Percentiles rank a stretch among this genome's conserved stretches.
Evolutionary conservation across 2,113 vertebrate genomes (phyloP).

Genomic region (Sylvilagus bachmani): DNA sequence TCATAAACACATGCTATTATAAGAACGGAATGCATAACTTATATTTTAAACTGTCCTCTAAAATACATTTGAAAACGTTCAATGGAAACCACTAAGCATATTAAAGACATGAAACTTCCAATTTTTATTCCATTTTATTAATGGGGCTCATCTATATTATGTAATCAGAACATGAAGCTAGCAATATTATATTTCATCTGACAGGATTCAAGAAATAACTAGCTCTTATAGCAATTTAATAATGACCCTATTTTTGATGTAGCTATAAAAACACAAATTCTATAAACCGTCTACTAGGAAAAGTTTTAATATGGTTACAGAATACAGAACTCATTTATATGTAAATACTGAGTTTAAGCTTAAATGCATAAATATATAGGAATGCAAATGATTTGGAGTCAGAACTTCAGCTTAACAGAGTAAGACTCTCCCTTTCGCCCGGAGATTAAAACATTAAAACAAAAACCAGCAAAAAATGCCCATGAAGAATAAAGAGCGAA

Average conservation of each 20-base stretch:
- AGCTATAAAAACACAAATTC: constrained; percentile 21
- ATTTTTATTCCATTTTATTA: constrained; percentile 42
- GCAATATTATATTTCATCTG: constrained; percentile 46
- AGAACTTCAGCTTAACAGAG: constrained; percentile 56
- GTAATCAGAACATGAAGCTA: background rate
- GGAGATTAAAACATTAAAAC: constrained; percentile 12
- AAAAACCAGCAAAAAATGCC: constrained; percentile 49
- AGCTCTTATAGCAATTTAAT: constrained; percentile 52
- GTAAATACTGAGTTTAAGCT: constrained; percentile 62
- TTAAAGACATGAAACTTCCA: background rate
- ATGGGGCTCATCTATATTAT: constrained; percentile 29
- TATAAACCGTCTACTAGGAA: constrained; percentile 42
- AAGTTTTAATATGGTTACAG: constrained; percentile 42
- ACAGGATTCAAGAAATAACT: constrained; percentile 46
- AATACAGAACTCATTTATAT: constrained; percentile 57
- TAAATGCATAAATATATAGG: constrained; percentile 25
- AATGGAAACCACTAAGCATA: background rate
- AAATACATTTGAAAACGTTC: constrained; percentile 44
- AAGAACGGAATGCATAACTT: constrained; percentile 45
- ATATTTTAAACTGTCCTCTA: background rate
- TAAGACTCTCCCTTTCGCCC: constrained; percentile 31
- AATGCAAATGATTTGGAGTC: constrained; percentile 38
- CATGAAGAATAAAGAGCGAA: constrained; percentile 54
- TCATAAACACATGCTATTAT: background rate
- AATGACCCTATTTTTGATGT: constrained; percentile 59